Percentiles rank a stretch among this genome's conserved stretches.
Conservation (phyloP, 1,140 invertebrate genomes). For the Muscidifurax raptorellus region DNA sequence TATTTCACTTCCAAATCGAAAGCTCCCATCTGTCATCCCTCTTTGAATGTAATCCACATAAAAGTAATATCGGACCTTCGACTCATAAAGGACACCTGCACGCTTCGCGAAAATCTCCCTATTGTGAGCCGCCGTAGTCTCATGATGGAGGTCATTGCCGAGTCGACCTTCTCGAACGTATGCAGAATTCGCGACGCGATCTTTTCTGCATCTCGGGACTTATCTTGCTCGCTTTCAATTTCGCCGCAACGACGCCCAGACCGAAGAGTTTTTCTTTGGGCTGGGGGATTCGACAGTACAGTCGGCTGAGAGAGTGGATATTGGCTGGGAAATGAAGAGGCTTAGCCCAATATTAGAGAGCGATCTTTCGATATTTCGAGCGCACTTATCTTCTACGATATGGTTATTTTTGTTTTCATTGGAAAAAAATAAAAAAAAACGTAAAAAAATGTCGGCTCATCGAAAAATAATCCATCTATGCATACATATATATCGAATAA, state of each 20-base stretch:
- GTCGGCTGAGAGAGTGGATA: not conserved
- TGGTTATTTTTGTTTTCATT: not conserved
- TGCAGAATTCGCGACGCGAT: not conserved
- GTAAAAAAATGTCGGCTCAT: no score
- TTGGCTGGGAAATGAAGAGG: not conserved
- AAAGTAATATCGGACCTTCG: not conserved
- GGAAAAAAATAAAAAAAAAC: no score
- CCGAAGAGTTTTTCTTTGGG: not conserved
- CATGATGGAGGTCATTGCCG: not conserved
- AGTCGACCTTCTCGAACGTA: not conserved
- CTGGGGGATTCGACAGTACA: not conserved
- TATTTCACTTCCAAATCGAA: not conserved
- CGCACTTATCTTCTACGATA: not conserved
- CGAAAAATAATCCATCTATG: no score
- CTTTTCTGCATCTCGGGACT: conserved; percentile 11
- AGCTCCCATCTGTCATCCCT: not conserved
- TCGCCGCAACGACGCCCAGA: not conserved
- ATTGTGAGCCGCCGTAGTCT: not conserved
- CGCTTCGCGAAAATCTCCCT: not conserved
- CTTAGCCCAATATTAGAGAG: not conserved
- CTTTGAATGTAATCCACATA: not conserved
- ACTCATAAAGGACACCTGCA: conserved; percentile 21
- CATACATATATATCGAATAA: no score
- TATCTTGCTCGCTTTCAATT: not conserved
- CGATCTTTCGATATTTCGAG: not conserved